These are phyloP conservation scores for Pocota personata DNA, from an alignment of 2,888 invertebrate species.

Conservation along the genomic window DNA sequence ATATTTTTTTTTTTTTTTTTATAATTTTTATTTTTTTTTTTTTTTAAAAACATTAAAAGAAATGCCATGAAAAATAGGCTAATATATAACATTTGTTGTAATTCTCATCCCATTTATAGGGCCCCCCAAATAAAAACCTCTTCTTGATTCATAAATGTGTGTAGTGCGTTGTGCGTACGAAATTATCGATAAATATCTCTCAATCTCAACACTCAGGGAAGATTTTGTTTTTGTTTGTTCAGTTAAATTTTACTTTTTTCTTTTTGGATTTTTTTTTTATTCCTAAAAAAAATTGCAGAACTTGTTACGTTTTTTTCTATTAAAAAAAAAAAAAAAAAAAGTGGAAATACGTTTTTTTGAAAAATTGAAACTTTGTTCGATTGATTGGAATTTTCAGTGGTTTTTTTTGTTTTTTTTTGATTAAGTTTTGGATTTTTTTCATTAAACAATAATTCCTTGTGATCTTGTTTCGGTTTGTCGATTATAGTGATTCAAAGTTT, in stretches of 20 bases:
- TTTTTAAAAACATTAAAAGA: conserved; percentile 17
- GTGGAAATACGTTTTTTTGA: conserved; percentile 26
- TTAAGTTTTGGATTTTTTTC: conserved; percentile 57
- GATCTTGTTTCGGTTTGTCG: conserved; percentile 56
- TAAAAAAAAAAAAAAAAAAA: conserved; percentile 4
- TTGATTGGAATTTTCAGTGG: conserved; percentile 57
- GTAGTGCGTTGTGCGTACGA: conserved; percentile 69
- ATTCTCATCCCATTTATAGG: conserved; percentile 72
- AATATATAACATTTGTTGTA: conserved; percentile 68
- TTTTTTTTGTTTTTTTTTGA: conserved; percentile 16
- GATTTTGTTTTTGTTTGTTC: conserved; percentile 77
- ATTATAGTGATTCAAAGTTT: conserved; percentile 68
- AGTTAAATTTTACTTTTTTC: conserved; percentile 73
- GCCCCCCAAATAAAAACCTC: conserved; percentile 68
- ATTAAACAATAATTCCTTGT: conserved; percentile 38
- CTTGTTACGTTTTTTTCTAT: conserved; percentile 51
- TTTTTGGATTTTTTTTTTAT: conserved; percentile 29
- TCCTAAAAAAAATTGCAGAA: conserved; percentile 25
- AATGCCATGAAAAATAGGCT: conserved; percentile 62
- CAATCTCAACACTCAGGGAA: conserved; percentile 77
- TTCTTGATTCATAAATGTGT: conserved; percentile 73
- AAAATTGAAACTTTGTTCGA: conserved; percentile 71
- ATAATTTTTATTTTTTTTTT: conserved; percentile 27
- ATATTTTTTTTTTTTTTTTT: not conserved
- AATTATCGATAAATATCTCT: conserved; percentile 60